Evolutionary conservation across 2,888 invertebrate species (phyloP), one percentile per base, ranked within the genome.

Genomic region (Heliconius hortense): DNA sequence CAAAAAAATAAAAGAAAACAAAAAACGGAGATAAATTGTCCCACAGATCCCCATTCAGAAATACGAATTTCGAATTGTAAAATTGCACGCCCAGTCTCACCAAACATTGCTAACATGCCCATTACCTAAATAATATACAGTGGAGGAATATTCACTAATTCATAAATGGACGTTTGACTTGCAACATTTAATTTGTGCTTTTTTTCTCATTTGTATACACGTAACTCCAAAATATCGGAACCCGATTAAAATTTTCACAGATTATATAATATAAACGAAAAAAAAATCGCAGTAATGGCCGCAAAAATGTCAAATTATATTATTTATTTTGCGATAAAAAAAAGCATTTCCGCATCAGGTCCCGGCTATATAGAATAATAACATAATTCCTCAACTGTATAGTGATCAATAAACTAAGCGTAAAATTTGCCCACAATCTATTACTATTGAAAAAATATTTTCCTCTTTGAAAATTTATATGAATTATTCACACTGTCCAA

Each of bases 111-210:
- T 83, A 80, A 86, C 83, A 85, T 84, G 86, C 86, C 86, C 88
- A 85, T 86, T 86, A 88, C 85, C 86, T 89, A 89, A 87, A 87
- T 86, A 87, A 89, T 91, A 92, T 91, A 93, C 92, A 93, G 92
- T 89, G 88, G 92, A 93, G 93, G 92, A 93, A 93, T 90, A 86
- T 77, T 78, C 83, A 87, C 86, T 89, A 87, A 90, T 87, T 85
- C 84, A 84, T 90, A 89, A 90, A 90, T 92, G 92, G 92, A 92
- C 92, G 90, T 89, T 88, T 89, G 86, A 88, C 85, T 89, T 76
- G 76, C 66, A 76, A 79, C 72, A 76, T 74, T 66, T 77, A 80
- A 72, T 76, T 79, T 78, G 74, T 78, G 76, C 79, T 66, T 70
- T 59, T 28, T 64, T 39, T 69, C 53, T 28, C 31, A 35, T 53